Base-by-base conservation (phyloP, 2,113 vertebrate genomes). In the Apteryx mantelli region DNA sequence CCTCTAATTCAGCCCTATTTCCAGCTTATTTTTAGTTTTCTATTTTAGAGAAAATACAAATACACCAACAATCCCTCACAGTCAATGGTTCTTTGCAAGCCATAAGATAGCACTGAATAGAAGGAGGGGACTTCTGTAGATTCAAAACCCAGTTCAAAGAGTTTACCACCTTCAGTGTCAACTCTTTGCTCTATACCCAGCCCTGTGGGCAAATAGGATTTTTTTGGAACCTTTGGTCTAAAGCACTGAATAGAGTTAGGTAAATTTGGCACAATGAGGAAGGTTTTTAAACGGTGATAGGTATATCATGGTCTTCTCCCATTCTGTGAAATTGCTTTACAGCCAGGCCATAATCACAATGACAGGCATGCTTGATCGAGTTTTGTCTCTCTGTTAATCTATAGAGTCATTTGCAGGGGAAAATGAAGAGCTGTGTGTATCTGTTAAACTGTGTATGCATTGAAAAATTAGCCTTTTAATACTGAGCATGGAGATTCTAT, bases 331-430 rank as follows among this genome's bases (percentile, higher is more conserved):
- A 97, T 89, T 96, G 85, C 89, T 97, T 97, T 97, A 93, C 91
- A 94, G 83, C 86, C 65, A 71, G 79, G 77, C 68, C 65, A 68
- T 95, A 96, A 97, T 95, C 5, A 0, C 85, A 82, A 40, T 92
- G 96, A 93, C 93, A 97, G 94, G 85, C 48, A 79, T 86, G 93
- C 91, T 82, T 97, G 96, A 97, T 94, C 85, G 94, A 94, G 82
- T 91, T 97, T 95, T 94, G 94, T 96, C 91, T 96, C 91, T 85
- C 82, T 89, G 83, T 88, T 97, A 95, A 95, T 94, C 66, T 95
- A 44, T 83, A 82, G 89, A 97, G 84, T 93, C 91, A 84, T 95
- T 94, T 93, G 82, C 82, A 76, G 86, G 89, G 93, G 91, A 82
- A 94, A 97, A 96, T 68, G 87, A 92, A 91, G 94, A 96, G 69